These are phyloP conservation scores for Drosophila yakuba DNA, from an alignment of 1,140 invertebrate species.

Conservation along the genomic window DNA sequence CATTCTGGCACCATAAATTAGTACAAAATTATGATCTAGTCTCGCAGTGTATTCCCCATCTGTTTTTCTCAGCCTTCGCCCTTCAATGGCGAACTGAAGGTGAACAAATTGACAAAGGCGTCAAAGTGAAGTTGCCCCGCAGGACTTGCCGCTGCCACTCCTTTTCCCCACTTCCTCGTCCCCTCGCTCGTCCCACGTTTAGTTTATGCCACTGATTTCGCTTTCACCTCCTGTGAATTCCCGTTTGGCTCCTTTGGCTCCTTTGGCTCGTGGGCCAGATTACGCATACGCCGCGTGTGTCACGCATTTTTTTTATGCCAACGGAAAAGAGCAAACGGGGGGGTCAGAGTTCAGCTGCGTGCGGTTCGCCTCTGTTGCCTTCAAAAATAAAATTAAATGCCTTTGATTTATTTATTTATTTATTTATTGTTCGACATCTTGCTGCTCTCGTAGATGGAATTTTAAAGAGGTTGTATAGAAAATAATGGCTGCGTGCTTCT, in stretches of 20 bases:
- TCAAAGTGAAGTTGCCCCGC: conserved; percentile 58
- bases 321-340: background rate
- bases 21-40: background rate
- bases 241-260: background rate
- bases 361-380: conserved; percentile 29
- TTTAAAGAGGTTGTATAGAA: conserved; percentile 19
- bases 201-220: conserved; percentile 46
- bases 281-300: conserved; percentile 70
- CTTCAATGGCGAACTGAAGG: conserved; percentile 45
- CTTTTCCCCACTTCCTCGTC: background rate
- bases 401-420: conserved; percentile 76
- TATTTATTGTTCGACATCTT: conserved; percentile 43
- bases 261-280: conserved; percentile 41
- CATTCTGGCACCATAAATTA: too few relatives aligned
- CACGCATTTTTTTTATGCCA: conserved; percentile 35
- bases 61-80: conserved; percentile 8
- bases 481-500: conserved; percentile 1
- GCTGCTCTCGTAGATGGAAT: conserved; percentile 16
- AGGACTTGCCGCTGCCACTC: conserved; percentile 11
- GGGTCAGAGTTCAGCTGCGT: conserved; percentile 26
- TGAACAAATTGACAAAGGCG: conserved; percentile 73
- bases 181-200: background rate
- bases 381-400: conserved; percentile 71
- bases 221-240: conserved; percentile 31
- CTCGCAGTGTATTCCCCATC: background rate